Base-by-base conservation (phyloP, 2,888 invertebrate genomes). In the Hydrotaea cyrtoneurina region DNA sequence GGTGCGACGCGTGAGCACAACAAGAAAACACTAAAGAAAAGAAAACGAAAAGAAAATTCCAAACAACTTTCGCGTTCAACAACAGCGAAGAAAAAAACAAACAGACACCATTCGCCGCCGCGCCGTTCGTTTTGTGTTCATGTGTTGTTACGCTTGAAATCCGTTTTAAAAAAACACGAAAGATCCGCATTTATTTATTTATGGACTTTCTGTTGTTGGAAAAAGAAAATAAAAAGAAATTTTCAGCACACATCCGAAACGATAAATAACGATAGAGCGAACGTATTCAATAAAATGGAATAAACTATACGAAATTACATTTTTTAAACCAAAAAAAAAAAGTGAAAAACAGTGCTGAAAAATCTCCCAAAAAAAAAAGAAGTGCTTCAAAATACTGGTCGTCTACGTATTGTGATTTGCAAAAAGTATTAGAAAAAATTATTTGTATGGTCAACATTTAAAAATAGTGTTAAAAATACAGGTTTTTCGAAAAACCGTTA, bases 51-150 rank as follows among this genome's bases (percentile, higher is more conserved):
- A 84, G 80, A 80, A 79, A 77, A 84, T 78, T 72, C 76, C 74
- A 73, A 82, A 82, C 74, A 78, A 78, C 78, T 82, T 78, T 77
- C 80, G 84, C 83, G 80, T 86, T 76, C 78, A 82, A 77, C 50
- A 82, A 77, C 15, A 50, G n/a, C 15, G n/a, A n/a, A n/a, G n/a
- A 50, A 50, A 50, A 50, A n/a, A 15, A 50, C 2, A n/a, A 8
- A 50, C 50, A 50, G 13, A 80, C 71, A 72, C 69, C 75, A 78
- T 72, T 75, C 79, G 84, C 82, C 31, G 80, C 59, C 78, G 75
- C 72, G 23, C 21, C 73, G 13, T 71, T 50, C 15, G 15, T n/a
- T 50, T 53, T 21, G 36, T 43, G 75, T 62, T 62, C 53, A 31
- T 39, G 46, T 50, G 46, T 11, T 50, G 46, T 11, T 64, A 64